Base-by-base conservation (phyloP, 2,888 invertebrate species). In the Idaea aversata region DNA sequence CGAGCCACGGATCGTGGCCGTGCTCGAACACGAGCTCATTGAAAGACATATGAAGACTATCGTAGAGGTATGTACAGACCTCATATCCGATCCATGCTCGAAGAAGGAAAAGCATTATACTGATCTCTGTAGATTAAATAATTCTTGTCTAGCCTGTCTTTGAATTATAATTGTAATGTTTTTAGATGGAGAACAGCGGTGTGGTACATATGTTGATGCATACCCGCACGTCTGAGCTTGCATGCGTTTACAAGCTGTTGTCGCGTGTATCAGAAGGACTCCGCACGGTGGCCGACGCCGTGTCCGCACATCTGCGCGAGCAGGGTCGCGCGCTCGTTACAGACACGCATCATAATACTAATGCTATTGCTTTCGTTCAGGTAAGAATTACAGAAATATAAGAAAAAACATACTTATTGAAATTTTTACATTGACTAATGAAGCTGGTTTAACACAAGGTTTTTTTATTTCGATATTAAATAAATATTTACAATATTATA, bases 191-290 rank as follows among this genome's bases (percentile, higher is more conserved):
- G 93, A 99, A 99, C 92, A 99, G 99, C 6, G 99, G 99, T 72
- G 99, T 99, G 70, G 98, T 99, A 64, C 98, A 99, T 88, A 99
- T 99, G 99, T 93, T 99, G 80, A 97, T 97, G 93, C 98, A 99
- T 90, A 98, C 98, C 80, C 98, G 98, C 93, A 98, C 98, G 57
- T 97, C 97, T 80, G 99, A 99, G 93, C 94, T 99, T 81, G 97
- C 97, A 67, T 98, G 99, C 91, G 99, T 99, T 97, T 99, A 99
- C 93, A 99, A 99, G 93, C 93, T 99, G 82, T 97, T 99, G 90
- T 96, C 97, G 72, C 95, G 99, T 71, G 99, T 99, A 72, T 93
- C 94, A 57, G 97, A 98, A 81, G 99, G 99, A 15, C 94, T 99
- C 79, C 97, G 97, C 87, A 98, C 99, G 5, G 98, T 99, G 93